Evolutionary conservation across 2,113 vertebrate species (phyloP), one percentile per base, ranked within the genome.

Genomic region (Halichoerus grypus): DNA sequence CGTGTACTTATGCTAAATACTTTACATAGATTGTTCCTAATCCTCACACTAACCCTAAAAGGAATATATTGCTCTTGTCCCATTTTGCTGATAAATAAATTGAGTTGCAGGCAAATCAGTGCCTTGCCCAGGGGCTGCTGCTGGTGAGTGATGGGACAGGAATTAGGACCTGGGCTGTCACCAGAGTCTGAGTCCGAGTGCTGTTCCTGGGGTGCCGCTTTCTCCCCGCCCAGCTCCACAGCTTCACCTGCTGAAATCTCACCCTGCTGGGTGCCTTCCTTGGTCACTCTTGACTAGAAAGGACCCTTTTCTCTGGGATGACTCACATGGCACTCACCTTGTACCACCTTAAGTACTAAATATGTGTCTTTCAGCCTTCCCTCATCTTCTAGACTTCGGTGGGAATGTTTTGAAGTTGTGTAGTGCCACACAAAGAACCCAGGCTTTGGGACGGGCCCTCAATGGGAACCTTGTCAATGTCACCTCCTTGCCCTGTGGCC

Each of bases 321-420:
- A 82, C 46, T 59, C 57, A 51, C 49, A 71, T 81, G 53, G 63
- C 65, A 77, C 36, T 65, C 57, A 39, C 77, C 71, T 84, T 12
- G 4, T 39, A 65, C 59, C 65, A 36, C 59, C 36, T 96, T 79
- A 31, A 22, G 61, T 85, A 95, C 82, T 33, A 69, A 90, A 65
- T 39, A 77, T 69, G 93, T 95, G 28, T 93, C 55, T 86, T 90
- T 93, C 53, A 59, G 63, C 82, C 65, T 94, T 96, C 42, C 94
- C 8, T 91, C 51, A 57, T 79, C 85, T 72, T 9, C 36, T 67
- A 55, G 49, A 55, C 53, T 92, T 74, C 11, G 24, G 63, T 72
- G 80, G 81, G 71, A 72, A 28, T 86, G 82, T 59, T 94, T 81
- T 71, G 84, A 67, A 61, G 13, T 39, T 67, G 31, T 81, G 19